Evolutionary conservation across 1,140 invertebrate species (phyloP).

Genomic region (Ganaspis sp.): DNA sequence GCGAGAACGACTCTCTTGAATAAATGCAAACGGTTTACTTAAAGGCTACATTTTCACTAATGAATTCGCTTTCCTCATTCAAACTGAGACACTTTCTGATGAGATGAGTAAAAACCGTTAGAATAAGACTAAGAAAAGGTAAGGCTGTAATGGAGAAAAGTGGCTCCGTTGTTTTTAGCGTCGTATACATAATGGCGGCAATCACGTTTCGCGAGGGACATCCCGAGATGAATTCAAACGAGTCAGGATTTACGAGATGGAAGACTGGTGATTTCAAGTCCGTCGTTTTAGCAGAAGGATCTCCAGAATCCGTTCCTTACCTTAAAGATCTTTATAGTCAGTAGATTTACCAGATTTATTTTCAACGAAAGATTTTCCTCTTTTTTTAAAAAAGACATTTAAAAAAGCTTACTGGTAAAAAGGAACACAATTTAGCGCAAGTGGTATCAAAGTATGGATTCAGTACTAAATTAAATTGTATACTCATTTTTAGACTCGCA

Average conservation of each 20-base stretch:
- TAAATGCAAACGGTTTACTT: slow-evolving; percentile 35
- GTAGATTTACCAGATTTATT: not conserved
- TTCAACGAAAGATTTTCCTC: not conserved
- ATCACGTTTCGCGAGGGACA: slow-evolving; percentile 42
- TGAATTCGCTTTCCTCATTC: slow-evolving; percentile 44
- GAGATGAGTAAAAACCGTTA: not conserved
- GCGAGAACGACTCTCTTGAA: slow-evolving; percentile 23
- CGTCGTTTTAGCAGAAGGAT: not conserved
- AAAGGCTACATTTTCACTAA: slow-evolving; percentile 41
- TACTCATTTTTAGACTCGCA: too few relatives aligned
- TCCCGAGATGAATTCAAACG: slow-evolving; percentile 28
- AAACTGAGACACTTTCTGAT: not conserved
- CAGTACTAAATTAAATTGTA: too few relatives aligned
- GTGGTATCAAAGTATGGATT: too few relatives aligned
- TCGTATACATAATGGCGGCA: slow-evolving; percentile 49
- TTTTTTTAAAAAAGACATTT: not conserved
- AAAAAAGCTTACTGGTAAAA: too few relatives aligned
- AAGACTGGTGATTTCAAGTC: not conserved
- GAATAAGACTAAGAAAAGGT: slow-evolving; percentile 31
- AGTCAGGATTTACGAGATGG: slow-evolving; percentile 11
- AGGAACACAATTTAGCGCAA: too few relatives aligned
- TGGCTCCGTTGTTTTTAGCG: slow-evolving; percentile 39
- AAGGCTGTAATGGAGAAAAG: slow-evolving; percentile 48
- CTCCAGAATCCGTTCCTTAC: not conserved
- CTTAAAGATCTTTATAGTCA: not conserved